Evolutionary conservation across 2,797 vertebrate genomes (phyloP).

Genomic region (Mus caroli): DNA sequence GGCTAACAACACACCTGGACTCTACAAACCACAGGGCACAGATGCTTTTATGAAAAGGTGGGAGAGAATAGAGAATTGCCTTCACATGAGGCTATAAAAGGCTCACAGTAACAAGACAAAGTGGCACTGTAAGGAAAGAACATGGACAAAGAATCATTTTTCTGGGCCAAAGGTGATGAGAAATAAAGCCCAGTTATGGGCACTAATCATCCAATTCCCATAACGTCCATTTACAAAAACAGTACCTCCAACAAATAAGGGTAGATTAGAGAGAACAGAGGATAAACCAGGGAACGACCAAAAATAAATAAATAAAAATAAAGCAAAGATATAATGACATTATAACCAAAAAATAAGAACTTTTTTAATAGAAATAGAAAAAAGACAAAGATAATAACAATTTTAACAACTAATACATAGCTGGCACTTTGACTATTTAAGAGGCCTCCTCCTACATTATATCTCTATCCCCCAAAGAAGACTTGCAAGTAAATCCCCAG

Average conservation of each 20-base stretch:
- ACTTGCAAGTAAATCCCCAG: neutral
- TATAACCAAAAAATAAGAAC: conserved; percentile 42
- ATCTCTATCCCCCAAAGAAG: conserved; percentile 11
- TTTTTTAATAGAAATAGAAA: conserved; percentile 8
- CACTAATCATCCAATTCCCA: neutral
- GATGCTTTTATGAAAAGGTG: conserved; percentile 34
- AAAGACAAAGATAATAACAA: conserved; percentile 44
- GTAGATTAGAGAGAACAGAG: neutral
- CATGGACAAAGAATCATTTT: neutral
- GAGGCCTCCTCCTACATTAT: conserved; percentile 8
- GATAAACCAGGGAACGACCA: neutral
- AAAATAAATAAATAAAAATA: neutral
- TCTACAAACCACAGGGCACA: neutral
- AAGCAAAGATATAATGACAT: neutral
- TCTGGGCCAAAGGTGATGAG: neutral
- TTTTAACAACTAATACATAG: neutral
- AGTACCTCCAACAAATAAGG: neutral
- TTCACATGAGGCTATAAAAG: conserved; percentile 42
- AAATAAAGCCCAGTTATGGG: conserved; percentile 24
- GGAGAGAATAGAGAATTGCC: conserved; percentile 3
- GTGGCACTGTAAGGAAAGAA: neutral
- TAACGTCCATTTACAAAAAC: neutral
- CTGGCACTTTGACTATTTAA: neutral
- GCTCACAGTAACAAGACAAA: conserved; percentile 29
- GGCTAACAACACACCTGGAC: neutral